Conservation (phyloP, 2,888 invertebrate genomes). For the Hydroisotoma schaefferi region DNA sequence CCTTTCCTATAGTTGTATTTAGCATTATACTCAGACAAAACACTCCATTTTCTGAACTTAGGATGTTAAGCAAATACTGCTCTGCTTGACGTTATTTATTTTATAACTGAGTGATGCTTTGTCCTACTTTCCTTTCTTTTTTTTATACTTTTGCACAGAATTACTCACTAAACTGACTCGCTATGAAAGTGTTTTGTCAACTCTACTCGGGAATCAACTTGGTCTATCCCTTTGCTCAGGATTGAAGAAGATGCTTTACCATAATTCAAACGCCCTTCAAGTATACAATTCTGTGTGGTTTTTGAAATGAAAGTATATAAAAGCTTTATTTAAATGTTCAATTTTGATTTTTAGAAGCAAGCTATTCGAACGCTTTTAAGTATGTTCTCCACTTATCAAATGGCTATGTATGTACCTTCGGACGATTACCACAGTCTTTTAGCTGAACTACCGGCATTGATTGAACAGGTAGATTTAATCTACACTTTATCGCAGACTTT, state of each 20-base stretch:
- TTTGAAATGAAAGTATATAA: not conserved
- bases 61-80: too few relatives aligned
- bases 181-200: not conserved
- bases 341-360: not conserved
- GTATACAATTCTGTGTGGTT: not conserved
- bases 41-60: too few relatives aligned
- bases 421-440: conserved; percentile 6
- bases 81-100: not conserved
- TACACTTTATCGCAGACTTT: conserved; percentile 28
- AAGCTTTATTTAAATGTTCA: not conserved
- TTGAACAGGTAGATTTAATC: conserved; percentile 31
- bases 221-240: not conserved
- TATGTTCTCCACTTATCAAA: not conserved
- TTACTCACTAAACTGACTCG: not conserved
- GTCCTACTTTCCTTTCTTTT: too few relatives aligned
- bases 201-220: not conserved
- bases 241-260: conserved; percentile 6
- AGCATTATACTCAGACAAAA: too few relatives aligned
- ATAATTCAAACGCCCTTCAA: not conserved
- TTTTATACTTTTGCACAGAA: not conserved
- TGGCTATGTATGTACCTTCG: not conserved
- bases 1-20: too few relatives aligned
- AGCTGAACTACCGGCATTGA: conserved; percentile 16
- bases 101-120: not conserved
- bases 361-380: not conserved